phyloP scores from a whole-genome alignment of 2,888 invertebrate species.

The Mythimna loreyi region DNA sequence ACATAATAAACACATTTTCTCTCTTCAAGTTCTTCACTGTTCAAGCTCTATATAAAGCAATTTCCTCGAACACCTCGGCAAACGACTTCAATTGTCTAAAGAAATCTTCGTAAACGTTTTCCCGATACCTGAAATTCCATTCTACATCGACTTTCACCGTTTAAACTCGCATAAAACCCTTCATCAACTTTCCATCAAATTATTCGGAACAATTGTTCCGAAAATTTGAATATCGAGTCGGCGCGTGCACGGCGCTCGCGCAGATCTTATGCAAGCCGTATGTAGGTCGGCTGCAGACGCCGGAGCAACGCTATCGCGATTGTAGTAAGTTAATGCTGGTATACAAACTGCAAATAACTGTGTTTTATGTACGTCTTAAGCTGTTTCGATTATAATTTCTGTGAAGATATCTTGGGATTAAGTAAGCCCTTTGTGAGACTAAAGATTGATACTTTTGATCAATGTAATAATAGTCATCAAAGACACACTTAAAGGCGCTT shows the following conservation, averaged over 20 bases:
- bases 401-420: constrained; percentile 24
- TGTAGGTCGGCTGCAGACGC: constrained; percentile 72
- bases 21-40: background rate
- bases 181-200: constrained; percentile 65
- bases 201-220: constrained; percentile 64
- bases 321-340: constrained; percentile 62
- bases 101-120: background rate
- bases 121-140: constrained; percentile 15
- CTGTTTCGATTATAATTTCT: constrained; percentile 45
- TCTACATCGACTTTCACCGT: constrained; percentile 48
- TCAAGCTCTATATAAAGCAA: background rate
- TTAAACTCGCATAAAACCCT: constrained; percentile 57
- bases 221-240: constrained; percentile 73
- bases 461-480: constrained; percentile 7
- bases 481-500: background rate
- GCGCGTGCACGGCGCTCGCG: constrained; percentile 66
- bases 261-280: constrained; percentile 72
- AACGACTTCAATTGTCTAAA: constrained; percentile 12
- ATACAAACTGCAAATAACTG: constrained; percentile 64
- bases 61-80: constrained; percentile 5
- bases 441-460: constrained; percentile 16
- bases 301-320: constrained; percentile 67
- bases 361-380: constrained; percentile 62
- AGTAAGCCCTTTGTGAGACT: constrained; percentile 14
- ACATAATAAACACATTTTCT: background rate